phyloP scores from a whole-genome alignment of 2,113 vertebrate species.

The Poeciliopsis turrubarensis region DNA sequence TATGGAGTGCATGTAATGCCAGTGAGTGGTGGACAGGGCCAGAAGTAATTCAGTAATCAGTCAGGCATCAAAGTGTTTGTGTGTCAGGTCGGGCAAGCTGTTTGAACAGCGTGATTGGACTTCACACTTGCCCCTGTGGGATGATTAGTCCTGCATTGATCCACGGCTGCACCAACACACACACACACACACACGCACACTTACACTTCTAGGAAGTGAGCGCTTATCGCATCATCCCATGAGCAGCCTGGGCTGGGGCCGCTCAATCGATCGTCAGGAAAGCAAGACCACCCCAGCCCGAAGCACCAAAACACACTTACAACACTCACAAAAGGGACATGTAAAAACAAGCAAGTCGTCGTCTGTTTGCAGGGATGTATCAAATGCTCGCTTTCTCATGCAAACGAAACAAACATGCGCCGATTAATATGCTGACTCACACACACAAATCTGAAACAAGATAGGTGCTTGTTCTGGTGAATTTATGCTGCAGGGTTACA shows the following conservation, averaged over 20 bases:
- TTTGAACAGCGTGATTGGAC: constrained; percentile 73
- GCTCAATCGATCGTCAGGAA: constrained; percentile 64
- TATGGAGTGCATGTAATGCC: constrained; percentile 19
- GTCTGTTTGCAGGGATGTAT: constrained; percentile 16
- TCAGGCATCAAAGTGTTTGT: constrained; percentile 56
- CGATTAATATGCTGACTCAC: neutral
- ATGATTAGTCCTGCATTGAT: constrained; percentile 76
- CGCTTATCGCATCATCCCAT: constrained; percentile 74
- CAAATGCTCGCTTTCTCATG: constrained; percentile 32
- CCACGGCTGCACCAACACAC: constrained; percentile 33
- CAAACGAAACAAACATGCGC: constrained; percentile 15
- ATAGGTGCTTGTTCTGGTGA: constrained; percentile 45
- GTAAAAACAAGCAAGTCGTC: constrained; percentile 14
- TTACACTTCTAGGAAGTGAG: constrained; percentile 49
- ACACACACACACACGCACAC: constrained; percentile 10
- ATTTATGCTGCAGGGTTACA: constrained; percentile 13
- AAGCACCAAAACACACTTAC: constrained; percentile 28
- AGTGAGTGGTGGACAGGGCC: constrained; percentile 15
- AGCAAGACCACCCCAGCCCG: constrained; percentile 54
- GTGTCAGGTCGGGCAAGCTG: constrained; percentile 52
- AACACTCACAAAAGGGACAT: constrained; percentile 8
- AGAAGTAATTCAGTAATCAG: constrained; percentile 60
- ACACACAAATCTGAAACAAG: constrained; percentile 26
- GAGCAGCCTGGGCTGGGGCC: constrained; percentile 51
- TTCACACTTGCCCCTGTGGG: constrained; percentile 64